Evolutionary conservation across 2,888 invertebrate species (phyloP), one percentile per base, ranked within the genome.

Genomic region (Entomobrya multifasciata): DNA sequence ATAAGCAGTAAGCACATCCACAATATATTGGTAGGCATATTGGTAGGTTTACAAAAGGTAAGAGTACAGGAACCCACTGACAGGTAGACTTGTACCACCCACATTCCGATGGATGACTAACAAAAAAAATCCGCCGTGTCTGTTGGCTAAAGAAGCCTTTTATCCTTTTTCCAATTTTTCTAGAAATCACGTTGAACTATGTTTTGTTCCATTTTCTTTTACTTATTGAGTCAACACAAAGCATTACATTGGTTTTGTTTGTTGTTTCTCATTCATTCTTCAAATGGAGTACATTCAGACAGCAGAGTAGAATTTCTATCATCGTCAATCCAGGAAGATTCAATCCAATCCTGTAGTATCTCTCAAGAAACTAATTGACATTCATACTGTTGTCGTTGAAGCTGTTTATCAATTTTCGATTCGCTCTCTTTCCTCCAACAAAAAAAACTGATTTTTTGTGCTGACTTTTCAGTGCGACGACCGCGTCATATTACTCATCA

Each of bases 391-490:
- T 70, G 47, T 47, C 47, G 44, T 70, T 70, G 70, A 49, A 47
- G 49, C 15, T 65, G 20, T 65, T 22, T 70, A 70, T 47, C 70
- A 70, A 67, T 67, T 41, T 70, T 70, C 70, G 70, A 49, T 70
- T 44, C 70, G 70, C 70, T 70, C 70, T 47, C 70, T 47, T 70
- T 70, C 70, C 47, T 36, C 36, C 52, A 10, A 8, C 25, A 70
- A 47, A 70, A 36, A 36, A 36, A 70, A 70, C 27, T 49, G 44
- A 70, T 49, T 47, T 25, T 70, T 44, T 44, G 44, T 41, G 67
- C 67, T 67, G 67, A 41, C 15, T 67, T n/a, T n/a, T n/a, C n/a
- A n/a, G n/a, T n/a, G n/a, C n/a, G n/a, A n/a, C n/a, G n/a, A n/a
- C n/a, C 36, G 36, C 49, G 49, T 25, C 70, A 70, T 70, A 44